Conservation (phyloP, 2,888 invertebrate genomes). For the Siphlonurus alternatus region DNA sequence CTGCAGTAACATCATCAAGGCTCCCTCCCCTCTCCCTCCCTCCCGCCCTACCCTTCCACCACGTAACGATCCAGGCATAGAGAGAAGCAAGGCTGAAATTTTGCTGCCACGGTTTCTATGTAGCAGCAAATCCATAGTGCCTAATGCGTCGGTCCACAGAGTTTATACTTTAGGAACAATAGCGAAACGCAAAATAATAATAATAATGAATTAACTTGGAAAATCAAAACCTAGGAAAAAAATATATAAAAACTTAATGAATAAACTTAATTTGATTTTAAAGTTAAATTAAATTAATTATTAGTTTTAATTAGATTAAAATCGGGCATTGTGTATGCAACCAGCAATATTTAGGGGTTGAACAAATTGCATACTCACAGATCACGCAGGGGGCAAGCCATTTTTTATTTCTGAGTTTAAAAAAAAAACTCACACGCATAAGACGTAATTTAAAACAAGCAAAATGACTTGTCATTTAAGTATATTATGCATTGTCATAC, state of each 20-base stretch:
- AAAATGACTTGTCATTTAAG: no score
- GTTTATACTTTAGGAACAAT: background rate
- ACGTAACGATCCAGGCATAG: background rate
- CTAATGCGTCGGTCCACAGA: background rate
- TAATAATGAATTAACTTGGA: no score
- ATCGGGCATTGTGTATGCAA: background rate
- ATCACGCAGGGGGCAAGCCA: background rate
- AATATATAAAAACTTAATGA: background rate
- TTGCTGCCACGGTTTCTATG: background rate
- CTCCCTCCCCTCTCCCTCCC: background rate
- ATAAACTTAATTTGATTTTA: no score
- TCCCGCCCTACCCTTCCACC: background rate
- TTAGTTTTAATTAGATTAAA: background rate
- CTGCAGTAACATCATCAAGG: slow-evolving; percentile 2
- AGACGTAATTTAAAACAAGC: no score
- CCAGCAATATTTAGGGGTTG: background rate
- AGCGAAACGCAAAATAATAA: no score
- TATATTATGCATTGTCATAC: no score
- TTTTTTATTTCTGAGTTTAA: no score
- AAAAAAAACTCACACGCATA: no score
- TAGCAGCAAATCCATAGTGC: background rate
- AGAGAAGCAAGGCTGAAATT: background rate
- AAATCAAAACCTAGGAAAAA: no score
- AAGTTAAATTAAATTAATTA: no score
- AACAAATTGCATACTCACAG: background rate